Base-by-base conservation (phyloP, 2,113 vertebrate species). In the Otolemur garnettii region DNA sequence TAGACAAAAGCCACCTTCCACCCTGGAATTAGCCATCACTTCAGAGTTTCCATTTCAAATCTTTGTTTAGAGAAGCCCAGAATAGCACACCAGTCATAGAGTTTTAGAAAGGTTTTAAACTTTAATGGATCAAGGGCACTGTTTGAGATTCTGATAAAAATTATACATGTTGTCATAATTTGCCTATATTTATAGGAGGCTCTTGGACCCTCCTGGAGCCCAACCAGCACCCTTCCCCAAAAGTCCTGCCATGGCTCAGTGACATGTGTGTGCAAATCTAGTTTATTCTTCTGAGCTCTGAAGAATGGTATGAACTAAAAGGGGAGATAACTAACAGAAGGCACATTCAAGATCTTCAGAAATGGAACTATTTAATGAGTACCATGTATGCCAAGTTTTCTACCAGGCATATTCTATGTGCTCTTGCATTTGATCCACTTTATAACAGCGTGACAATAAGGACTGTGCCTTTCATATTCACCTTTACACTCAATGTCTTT, bases 41-140 rank as follows among this genome's bases (percentile, higher is more conserved):
- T 92, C n/a, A 50, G 66, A 72, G 69, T 83, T 85, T 77, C 68
- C 87, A 79, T 78, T n/a, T 89, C 90, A 96, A 69, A 87, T 79
- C 57, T 62, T 68, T 59, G 50, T 62, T 80, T 93, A 64, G 26
- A 83, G 79, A 69, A 84, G 11, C 50, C 21, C 42, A 33, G 64
- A 89, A 93, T 2, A 81, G 68, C 21, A 81, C 26, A 66, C 24
- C 55, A 86, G 17, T 26, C 69, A 69, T 7, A 22, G 71, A 12
- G 12, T 53, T n/a, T 55, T 55, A 26, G 87, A 77, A 42, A 64
- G 7, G 18, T 68, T 88, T 86, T 87, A 89, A 85, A 68, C 33
- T 71, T 77, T 62, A 30, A 77, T 3, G 14, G 30, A 68, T 94
- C 26, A 96, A 95, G 50, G 57, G 35, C 24, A 62, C 6, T 10